Base-by-base conservation (phyloP, 2,113 vertebrate species). In the Pelusios castaneus region DNA sequence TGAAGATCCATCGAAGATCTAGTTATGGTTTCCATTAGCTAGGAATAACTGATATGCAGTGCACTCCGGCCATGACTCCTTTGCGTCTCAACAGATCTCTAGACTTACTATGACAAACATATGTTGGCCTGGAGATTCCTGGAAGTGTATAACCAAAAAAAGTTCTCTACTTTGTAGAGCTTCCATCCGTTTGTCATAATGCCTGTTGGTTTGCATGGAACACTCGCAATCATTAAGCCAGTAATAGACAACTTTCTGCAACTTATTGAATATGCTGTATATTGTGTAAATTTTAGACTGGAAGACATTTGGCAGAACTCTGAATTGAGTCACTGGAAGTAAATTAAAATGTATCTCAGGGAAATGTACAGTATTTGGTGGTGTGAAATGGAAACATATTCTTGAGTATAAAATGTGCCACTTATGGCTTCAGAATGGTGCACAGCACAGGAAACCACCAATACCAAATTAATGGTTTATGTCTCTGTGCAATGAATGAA, bases 351-450 rank as follows among this genome's bases (percentile, higher is more conserved):
- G 16, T 82, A 9, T 83, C 55, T 94, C 93, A 52, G 75, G 31
- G 91, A 89, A 89, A 91, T 21, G 80, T n/a, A 92, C 1, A 3
- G 55, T 88, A 91, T 91, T 96, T 91, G 82, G 89, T 89, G 94
- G 94, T 6, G 87, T 31, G 86, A 92, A 95, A 94, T 88, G 90
- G 96, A 91, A 94, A 97, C 95, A 92, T 78, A 94, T 79, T 95
- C 87, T 84, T 82, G 88, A 78, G 91, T 60, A 94, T 49, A 87
- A 89, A 86, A 95, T 91, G 38, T 92, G 88, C 67, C 92, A 94
- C 41, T 55, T 70, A 91, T 89, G 88, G 88, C 55, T 91, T 96
- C 92, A 84, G 85, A 6, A 2, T 24, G 91, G 84, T 16, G 87
- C 92, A 93, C 81, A n/a, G 49, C 95, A 91, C 43, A 91, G 91